Conservation (phyloP, 1,140 invertebrate species). For the Latrodectus geometricus region DNA sequence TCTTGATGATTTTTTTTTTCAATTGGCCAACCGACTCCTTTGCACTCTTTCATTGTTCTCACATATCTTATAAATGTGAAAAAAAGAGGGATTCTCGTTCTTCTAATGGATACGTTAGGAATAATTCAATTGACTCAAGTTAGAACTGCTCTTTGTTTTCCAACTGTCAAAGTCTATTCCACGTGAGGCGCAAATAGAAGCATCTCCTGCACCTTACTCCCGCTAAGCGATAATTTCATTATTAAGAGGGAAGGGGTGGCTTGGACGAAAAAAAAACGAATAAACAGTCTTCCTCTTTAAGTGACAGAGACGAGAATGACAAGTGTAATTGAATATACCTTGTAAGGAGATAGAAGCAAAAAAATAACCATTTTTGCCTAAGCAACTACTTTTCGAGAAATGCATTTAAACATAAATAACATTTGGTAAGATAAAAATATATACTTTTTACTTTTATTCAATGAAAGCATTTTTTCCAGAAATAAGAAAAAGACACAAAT, state of each 20-base stretch:
- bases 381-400: slow-evolving; percentile 37
- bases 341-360: slow-evolving; percentile 10
- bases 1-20: not conserved
- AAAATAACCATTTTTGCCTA: slow-evolving; percentile 26
- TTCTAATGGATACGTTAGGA: slow-evolving; percentile 49
- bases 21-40: not conserved
- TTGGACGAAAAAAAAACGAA: not conserved
- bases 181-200: slow-evolving; percentile 57
- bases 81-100: slow-evolving; percentile 2
- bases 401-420: slow-evolving; percentile 56
- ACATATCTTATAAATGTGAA: not conserved
- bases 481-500: too few species aligned
- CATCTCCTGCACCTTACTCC: slow-evolving; percentile 1
- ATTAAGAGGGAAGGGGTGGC: not conserved
- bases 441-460: slow-evolving; percentile 6
- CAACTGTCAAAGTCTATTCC: slow-evolving; percentile 54
- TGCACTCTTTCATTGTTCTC: not conserved
- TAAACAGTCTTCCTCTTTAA: slow-evolving; percentile 34
- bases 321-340: slow-evolving; percentile 59
- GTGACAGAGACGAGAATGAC: slow-evolving; percentile 52
- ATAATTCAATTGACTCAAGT: slow-evolving; percentile 54
- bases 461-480: too few species aligned
- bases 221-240: slow-evolving; percentile 56
- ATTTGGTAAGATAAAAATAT: slow-evolving; percentile 15
- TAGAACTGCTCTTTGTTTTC: slow-evolving; percentile 54